Evolutionary conservation across 2,888 invertebrate genomes (phyloP), one percentile per base, ranked within the genome.

Genomic region (Phymatocera aterrima): DNA sequence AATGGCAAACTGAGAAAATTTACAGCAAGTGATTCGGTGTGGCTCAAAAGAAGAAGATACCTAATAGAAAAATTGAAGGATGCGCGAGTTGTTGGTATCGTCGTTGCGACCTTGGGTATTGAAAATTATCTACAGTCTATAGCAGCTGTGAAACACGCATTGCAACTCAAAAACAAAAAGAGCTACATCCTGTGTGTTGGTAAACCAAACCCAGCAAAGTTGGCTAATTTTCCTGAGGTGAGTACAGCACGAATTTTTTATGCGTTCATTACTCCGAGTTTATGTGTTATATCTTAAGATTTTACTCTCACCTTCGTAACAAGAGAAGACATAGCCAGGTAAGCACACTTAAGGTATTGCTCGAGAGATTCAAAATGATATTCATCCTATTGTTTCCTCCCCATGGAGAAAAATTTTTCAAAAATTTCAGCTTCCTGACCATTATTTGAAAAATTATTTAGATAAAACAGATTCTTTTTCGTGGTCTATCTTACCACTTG

Each of bases 221-320:
- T 99, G 80, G 98, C 98, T 0, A 99, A 99, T 91, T 98, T 99
- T 90, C 94, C 96, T 78, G 97, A 97, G 92, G 95, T 95, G 90
- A 87, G 86, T 81, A 79, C 79, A 65, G 31, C 46, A 28, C 28
- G 3, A 37, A 18, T 15, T 24, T 43, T 18, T 40, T 8, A 24
- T 65, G n/a, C 43, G 3, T 18, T 31, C 51, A 15, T 31, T 64
- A 15, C n/a, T n/a, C n/a, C n/a, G n/a, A n/a, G n/a, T n/a, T n/a
- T n/a, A n/a, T n/a, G n/a, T n/a, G n/a, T n/a, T n/a, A n/a, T n/a
- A n/a, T n/a, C n/a, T n/a, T n/a, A n/a, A n/a, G n/a, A n/a, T n/a
- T n/a, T n/a, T n/a, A n/a, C n/a, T n/a, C n/a, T n/a, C n/a, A n/a
- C n/a, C n/a, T n/a, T n/a, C n/a, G n/a, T n/a, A n/a, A n/a, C n/a